Evolutionary conservation across 2,797 vertebrate species (phyloP).

Genomic region (Schizothorax lantsangensis): DNA sequence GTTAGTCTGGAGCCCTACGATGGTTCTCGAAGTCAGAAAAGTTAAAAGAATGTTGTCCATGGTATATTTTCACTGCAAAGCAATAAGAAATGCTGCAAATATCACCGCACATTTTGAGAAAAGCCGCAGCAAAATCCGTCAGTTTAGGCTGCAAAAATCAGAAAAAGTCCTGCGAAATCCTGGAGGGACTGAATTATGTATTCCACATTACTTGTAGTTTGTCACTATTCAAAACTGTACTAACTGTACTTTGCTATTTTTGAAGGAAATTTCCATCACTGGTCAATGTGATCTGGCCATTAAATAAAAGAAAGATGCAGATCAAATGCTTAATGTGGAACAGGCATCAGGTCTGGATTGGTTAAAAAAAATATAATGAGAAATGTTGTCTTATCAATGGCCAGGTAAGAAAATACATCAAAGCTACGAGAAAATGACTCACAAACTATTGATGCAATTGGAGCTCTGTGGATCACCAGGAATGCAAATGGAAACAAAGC

Average conservation of each 20-base stretch:
- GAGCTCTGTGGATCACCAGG: constrained; percentile 10
- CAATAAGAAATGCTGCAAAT: too few relatives aligned
- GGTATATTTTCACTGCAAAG: too few relatives aligned
- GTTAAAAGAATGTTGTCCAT: too few relatives aligned
- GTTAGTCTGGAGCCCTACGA: too few relatives aligned
- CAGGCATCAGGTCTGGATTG: neutral
- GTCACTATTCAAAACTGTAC: neutral
- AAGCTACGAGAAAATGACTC: constrained; percentile 12
- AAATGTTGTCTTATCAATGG: constrained; percentile 3
- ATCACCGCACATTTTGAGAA: too few relatives aligned
- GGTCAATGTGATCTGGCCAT: neutral
- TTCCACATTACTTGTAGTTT: neutral
- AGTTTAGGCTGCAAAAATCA: too few relatives aligned
- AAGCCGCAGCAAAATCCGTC: too few relatives aligned
- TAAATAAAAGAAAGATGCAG: constrained; percentile 1
- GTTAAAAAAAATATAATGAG: neutral
- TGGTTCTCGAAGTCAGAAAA: too few relatives aligned
- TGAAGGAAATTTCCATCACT: neutral
- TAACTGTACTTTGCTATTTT: neutral
- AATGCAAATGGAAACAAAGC: constrained; percentile 32
- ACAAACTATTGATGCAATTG: constrained; percentile 12
- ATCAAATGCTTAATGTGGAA: neutral
- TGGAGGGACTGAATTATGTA: neutral
- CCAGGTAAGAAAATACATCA: neutral
- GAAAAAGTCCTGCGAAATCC: too few relatives aligned